Base-by-base conservation (phyloP, 2,888 invertebrate species). In the Cinara cedri region DNA sequence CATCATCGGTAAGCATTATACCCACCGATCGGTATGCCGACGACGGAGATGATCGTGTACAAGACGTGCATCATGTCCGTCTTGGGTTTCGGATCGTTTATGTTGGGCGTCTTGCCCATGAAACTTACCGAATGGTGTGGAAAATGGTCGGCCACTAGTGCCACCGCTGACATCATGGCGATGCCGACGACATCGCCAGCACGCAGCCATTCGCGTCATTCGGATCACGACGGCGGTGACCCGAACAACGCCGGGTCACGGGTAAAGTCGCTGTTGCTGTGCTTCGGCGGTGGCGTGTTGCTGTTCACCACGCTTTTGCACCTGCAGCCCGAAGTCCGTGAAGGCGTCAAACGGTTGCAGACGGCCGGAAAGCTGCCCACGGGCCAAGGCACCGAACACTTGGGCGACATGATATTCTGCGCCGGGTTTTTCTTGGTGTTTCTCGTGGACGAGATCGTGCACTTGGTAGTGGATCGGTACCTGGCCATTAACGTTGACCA, bases 61-160 rank as follows among this genome's bases (percentile, higher is more conserved):
- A 96, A 96, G 86, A 88, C 90, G 24, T 90, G 93, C 6, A 90
- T 95, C 1, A 93, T 96, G 91, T 87, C 88, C 60, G 91, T 92
- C 42, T 88, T 96, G 19, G 92, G 94, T 84, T 85, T 88, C 80
- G 90, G 92, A 21, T 94, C 95, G 60, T 89, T 93, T 84, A 84
- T 91, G 21, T 90, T 94, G 83, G 96, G 96, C 63, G 86, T 91
- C 10, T 84, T 91, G 42, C 95, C 96, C 0, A 87, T 94, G 82
- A 86, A 91, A 83, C 86, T 95, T 81, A 89, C 91, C 55, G 89
- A 87, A 83, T 89, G 88, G 85, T 89, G 92, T 83, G 88, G 89
- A 10, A 65, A 81, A 26, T 42, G 57, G 44, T 14, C 70, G 57
- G 46, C 72, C 44, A 42, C 81, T 42, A 70, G 3, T 34, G 24